These are phyloP conservation scores for Ataeniobius toweri DNA, from an alignment of 2,797 vertebrate species.

Conservation along the genomic window DNA sequence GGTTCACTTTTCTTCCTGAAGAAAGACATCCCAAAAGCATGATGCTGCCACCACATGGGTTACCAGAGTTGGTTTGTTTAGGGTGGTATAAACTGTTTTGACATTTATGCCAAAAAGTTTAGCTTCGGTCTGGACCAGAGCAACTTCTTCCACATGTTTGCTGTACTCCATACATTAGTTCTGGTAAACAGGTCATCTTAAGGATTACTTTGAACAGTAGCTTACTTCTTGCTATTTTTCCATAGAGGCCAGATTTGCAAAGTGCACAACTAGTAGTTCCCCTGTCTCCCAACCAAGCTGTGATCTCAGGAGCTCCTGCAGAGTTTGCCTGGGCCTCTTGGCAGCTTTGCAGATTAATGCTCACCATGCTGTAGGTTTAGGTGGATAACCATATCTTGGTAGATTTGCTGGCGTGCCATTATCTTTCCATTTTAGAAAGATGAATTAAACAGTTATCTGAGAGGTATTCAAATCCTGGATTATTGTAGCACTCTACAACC, in stretches of 20 bases:
- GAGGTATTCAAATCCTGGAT: background rate
- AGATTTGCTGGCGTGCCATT: background rate
- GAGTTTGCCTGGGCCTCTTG: background rate
- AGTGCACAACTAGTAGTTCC: background rate
- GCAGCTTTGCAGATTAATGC: background rate
- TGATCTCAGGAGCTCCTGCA: background rate
- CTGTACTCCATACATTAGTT: background rate
- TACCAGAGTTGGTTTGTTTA: background rate
- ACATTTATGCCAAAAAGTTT: background rate
- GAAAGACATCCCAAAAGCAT: background rate
- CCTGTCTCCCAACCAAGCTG: background rate
- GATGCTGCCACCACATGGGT: background rate
- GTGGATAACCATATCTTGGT: background rate
- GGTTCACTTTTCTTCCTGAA: background rate
- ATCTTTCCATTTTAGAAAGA: background rate
- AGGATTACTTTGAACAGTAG: background rate
- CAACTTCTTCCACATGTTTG: background rate
- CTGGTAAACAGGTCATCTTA: background rate
- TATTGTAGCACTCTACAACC: background rate
- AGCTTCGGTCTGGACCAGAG: background rate
- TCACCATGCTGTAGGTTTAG: background rate
- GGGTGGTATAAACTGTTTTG: background rate
- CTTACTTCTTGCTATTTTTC: background rate
- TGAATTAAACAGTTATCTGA: background rate
- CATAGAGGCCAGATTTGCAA: background rate